Evolutionary conservation across 2,888 invertebrate genomes (phyloP), one percentile per base, ranked within the genome.

Genomic region (Ephialtes manifestator): DNA sequence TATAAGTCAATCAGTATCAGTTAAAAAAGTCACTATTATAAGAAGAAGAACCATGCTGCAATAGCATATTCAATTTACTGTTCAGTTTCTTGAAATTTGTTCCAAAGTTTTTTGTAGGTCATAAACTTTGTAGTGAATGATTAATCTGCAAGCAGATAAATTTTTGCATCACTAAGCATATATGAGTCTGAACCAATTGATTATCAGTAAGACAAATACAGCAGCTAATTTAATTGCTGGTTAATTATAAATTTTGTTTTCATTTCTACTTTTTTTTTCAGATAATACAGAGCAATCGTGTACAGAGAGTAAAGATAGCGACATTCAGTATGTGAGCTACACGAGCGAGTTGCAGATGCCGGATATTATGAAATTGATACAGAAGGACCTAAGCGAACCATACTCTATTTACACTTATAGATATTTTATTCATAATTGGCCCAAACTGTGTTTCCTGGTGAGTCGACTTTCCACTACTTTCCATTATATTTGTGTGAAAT

Each of bases 361-460:
- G 91, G 98, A 98, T 95, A 99, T 99, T 90, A 99, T 99, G 99
- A 97, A 97, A 95, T 97, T 99, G 93, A 99, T 99, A 94, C 99
- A 99, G 94, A 99, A 99, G 94, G 99, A 99, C 96, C 96, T 99
- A 90, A 99, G 99, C 84, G 99, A 99, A 96, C 99, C 99, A 53
- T 99, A 99, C 95, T 99, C 99, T 89, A 99, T 99, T 95, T 99
- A 99, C 95, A 99, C 99, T 43, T 99, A 99, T 95, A 97, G 99
- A 95, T 99, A 99, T 96, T 99, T 99, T 95, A 99, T 99, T 94
- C 99, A 99, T 94, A 99, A 99, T 95, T 99, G 99, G 99, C 99
- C 99, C 94, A 98, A 99, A 95, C 95, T 99, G 89, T 99, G 99
- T 95, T 99, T 99, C 95, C 95, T 99, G 95, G 97, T 97, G 95